Evolutionary conservation across 2,888 invertebrate species (phyloP).

Genomic region (Drosophila nigricruria): DNA sequence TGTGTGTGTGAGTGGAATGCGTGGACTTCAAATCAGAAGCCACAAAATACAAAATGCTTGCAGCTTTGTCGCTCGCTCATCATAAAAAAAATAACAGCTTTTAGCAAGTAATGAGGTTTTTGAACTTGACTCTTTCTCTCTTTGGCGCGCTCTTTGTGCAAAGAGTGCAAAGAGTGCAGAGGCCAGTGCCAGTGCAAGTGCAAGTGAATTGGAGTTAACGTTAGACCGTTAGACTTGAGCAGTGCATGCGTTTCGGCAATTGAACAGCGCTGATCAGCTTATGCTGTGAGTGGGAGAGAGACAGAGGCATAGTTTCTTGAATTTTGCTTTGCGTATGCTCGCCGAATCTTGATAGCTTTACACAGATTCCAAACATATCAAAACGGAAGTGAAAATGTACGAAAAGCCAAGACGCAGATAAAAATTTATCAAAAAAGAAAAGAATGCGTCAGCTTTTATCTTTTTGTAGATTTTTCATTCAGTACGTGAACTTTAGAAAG

Average conservation of each 20-base stretch:
- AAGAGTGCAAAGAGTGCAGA: conserved; percentile 8
- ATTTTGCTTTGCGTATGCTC: background rate
- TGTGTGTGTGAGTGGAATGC: conserved; percentile 22
- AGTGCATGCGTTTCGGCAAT: background rate
- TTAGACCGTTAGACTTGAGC: conserved; percentile 9
- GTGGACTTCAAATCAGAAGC: conserved; percentile 62
- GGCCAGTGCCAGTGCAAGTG: conserved; percentile 4
- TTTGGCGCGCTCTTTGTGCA: background rate
- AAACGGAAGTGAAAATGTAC: conserved; percentile 3
- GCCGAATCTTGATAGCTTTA: background rate
- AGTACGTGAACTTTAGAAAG: conserved; percentile 5
- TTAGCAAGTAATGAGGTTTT: conserved; percentile 63
- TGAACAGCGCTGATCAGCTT: no score
- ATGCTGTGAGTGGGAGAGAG: no score
- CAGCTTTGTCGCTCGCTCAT: conserved; percentile 34
- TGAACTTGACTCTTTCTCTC: conserved; percentile 47
- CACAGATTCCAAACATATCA: conserved; percentile 12
- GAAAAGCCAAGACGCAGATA: conserved; percentile 9
- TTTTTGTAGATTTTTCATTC: background rate
- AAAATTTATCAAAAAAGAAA: background rate
- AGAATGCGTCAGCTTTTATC: conserved; percentile 19
- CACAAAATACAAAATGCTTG: conserved; percentile 51
- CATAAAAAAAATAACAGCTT: conserved; percentile 46
- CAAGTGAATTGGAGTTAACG: conserved; percentile 19
- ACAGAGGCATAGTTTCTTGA: background rate